Evolutionary conservation across 2,888 invertebrate species (phyloP).

Genomic region (Noctua pronuba): DNA sequence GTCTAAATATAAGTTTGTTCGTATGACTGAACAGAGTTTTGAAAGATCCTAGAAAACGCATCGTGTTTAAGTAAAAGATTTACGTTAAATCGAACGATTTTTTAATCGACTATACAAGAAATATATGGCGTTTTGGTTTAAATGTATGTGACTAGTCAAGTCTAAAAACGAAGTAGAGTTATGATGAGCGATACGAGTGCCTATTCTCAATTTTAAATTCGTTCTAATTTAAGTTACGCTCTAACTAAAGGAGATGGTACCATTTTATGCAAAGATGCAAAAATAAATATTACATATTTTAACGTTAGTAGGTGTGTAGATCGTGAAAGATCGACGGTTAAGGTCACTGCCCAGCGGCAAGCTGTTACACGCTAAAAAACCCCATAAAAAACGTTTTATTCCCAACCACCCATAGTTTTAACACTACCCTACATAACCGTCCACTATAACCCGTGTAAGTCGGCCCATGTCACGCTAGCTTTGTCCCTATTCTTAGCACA

Average conservation of each 20-base stretch:
- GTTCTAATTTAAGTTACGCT: neutral
- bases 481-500: slow-evolving; percentile 23
- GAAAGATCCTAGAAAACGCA: neutral
- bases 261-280: neutral
- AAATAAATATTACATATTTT: neutral
- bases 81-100: neutral
- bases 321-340: neutral
- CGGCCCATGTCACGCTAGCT: slow-evolving; percentile 25
- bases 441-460: slow-evolving; percentile 10
- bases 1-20: neutral
- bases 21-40: neutral
- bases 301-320: neutral
- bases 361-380: neutral
- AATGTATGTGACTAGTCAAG: too few species aligned
- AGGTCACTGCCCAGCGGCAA: neutral
- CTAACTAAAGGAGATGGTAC: neutral
- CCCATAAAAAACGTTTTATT: neutral
- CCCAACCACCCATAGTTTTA: neutral
- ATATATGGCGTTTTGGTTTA: neutral
- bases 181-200: neutral
- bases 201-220: neutral
- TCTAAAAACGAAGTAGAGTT: neutral
- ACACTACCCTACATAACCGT: slow-evolving; percentile 23
- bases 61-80: neutral
- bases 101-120: neutral